Percentiles rank a stretch among this genome's conserved stretches.
Conservation (phyloP, 2,113 vertebrate genomes). For the Pseudorectes ferrugineus region DNA sequence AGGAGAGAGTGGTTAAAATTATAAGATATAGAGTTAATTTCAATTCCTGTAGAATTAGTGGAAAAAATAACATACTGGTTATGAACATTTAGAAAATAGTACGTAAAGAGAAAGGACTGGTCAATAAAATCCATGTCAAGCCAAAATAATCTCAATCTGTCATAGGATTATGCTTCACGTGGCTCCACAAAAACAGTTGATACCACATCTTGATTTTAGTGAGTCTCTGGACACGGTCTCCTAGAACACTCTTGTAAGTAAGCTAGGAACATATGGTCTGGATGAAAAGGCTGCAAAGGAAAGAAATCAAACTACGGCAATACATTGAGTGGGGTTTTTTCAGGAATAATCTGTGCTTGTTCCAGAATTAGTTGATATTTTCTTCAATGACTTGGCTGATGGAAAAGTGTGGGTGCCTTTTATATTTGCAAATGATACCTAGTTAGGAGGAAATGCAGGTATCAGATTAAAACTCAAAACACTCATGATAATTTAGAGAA, state of each 20-base stretch:
- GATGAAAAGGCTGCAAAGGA: not conserved
- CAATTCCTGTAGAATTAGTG: not conserved
- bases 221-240: not conserved
- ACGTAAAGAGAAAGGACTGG: not conserved
- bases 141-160: not conserved
- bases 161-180: not conserved
- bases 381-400: not conserved
- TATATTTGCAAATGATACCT: not conserved
- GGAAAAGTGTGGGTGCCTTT: not conserved
- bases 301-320: not conserved
- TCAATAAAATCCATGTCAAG: not conserved
- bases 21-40: not conserved
- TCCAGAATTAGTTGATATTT: slow-evolving; percentile 34
- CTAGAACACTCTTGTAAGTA: not conserved
- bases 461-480: not conserved
- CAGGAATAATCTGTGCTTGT: not conserved
- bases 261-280: slow-evolving; percentile 8
- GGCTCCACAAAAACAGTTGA: not conserved
- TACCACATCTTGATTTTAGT: not conserved
- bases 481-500: not conserved
- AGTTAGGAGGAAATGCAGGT: not conserved
- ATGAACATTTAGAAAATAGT: not conserved
- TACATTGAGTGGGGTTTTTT: not conserved
- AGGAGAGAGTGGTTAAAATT: not conserved
- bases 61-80: not conserved